Evolutionary conservation across 2,797 vertebrate genomes (phyloP), one percentile per base, ranked within the genome.

Genomic region (Vespertilio murinus): DNA sequence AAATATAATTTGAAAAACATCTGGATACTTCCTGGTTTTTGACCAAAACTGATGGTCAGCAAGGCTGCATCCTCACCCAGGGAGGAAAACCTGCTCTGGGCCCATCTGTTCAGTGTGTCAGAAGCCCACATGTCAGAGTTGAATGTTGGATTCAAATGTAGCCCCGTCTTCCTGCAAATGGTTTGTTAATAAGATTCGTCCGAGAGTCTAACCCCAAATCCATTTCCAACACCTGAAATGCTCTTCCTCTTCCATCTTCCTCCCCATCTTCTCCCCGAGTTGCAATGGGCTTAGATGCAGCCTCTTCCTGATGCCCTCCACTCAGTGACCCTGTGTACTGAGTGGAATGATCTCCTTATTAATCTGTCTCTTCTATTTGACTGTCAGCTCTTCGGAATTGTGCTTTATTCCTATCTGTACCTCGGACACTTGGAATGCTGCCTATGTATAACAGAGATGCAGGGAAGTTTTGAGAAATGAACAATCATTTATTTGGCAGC

Each of bases 1-100:
- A 71, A 77, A 71, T 33, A 30, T 35, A 33, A 56, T 30, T 83
- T 87, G n/a, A 80, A 30, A 81, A 81, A 65, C 13, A 95, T 56
- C 40, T 85, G 33, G 67, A 93, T 64, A 1, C 30, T 40, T 49
- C 47, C 30, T 73, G n/a, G 28, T n/a, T 79, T 87, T 74, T 79
- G 8, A 79, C 10, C 3, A 25, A 85, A 79, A 81, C 61, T 81
- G 74, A 56, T 25, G 42, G n/a, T 79, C 25, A 78, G n/a, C 2
- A 16, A 49, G 56, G 25, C 22, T 2, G 56, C 17, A 14, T n/a
- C 10, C 7, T 49, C 52, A 56, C 13, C 8, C 6, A n/a, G 42
- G n/a, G 33, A 54, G 35, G 25, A 18, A 65, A 75, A 38, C 28
- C n/a, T 23, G 7, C 54, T 33, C 38, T 42, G 47, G 3, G 14